Percentiles rank a stretch among this genome's conserved stretches.
These are phyloP conservation scores for Gastracanthus pulcherrimus DNA, from an alignment of 2,888 invertebrate genomes.

Conservation along the genomic window DNA sequence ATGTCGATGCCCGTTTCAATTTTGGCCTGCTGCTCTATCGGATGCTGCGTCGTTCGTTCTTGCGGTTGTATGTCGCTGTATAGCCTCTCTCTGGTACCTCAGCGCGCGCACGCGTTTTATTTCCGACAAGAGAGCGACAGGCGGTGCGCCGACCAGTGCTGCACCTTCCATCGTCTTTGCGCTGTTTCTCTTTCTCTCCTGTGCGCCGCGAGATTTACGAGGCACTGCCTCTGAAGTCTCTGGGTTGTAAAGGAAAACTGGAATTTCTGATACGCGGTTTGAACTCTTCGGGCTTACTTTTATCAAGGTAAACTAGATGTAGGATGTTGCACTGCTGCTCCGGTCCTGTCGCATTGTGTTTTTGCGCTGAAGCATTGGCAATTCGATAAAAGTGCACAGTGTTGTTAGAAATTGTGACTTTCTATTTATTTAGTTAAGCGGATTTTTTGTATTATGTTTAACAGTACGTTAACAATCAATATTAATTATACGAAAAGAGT, in stretches of 20 bases:
- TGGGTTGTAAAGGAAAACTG: slow-evolving; percentile 48
- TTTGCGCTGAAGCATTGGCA: not conserved
- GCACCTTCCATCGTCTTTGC: not conserved
- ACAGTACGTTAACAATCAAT: no score
- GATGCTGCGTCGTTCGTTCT: not conserved
- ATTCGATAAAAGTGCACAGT: no score
- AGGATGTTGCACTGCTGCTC: not conserved
- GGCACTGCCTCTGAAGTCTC: slow-evolving; percentile 11
- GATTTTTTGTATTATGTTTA: no score
- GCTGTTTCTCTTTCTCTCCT: not conserved
- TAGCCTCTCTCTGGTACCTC: not conserved
- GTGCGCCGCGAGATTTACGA: slow-evolving; percentile 44
- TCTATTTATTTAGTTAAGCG: no score
- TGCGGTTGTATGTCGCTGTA: not conserved
- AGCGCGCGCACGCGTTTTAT: slow-evolving; percentile 36
- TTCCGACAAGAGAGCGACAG: slow-evolving; percentile 20
- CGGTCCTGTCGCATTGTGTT: not conserved
- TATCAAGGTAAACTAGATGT: slow-evolving; percentile 59
- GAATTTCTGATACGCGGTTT: slow-evolving; percentile 50
- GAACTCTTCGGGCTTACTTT: slow-evolving; percentile 35
- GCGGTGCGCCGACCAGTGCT: not conserved
- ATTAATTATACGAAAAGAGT: no score
- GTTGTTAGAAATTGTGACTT: no score
- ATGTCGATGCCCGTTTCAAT: slow-evolving; percentile 41
- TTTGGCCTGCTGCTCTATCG: not conserved